Percentiles rank a stretch among this genome's conserved stretches.
Conservation (phyloP, 2,888 invertebrate genomes). For the Archips crataeganus region DNA sequence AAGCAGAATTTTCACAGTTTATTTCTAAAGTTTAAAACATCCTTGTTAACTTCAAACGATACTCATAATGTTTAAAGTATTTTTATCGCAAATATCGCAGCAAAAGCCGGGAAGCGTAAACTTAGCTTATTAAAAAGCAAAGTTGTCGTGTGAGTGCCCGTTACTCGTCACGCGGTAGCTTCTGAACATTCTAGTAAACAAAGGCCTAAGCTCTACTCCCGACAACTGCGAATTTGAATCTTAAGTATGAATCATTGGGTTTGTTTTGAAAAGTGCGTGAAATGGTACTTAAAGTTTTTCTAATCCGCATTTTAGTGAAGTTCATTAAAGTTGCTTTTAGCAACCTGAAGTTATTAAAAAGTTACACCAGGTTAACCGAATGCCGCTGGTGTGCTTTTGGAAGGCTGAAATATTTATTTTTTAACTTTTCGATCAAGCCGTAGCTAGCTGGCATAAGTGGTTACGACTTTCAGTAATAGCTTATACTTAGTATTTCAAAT, state of each 20-base stretch:
- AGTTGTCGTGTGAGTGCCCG: constrained; percentile 28
- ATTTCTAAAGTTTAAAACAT: neutral
- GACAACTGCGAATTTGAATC: neutral
- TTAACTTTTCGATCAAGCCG: neutral
- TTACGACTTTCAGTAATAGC: neutral
- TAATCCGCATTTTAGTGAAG: constrained; percentile 8
- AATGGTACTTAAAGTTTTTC: neutral
- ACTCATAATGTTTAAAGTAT: neutral
- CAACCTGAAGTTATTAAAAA: constrained; percentile 28
- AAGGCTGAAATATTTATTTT: neutral
- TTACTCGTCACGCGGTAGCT: constrained; percentile 25
- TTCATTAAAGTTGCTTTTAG: constrained; percentile 36
- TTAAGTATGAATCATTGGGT: neutral
- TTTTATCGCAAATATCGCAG: constrained; percentile 7
- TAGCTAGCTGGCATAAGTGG: neutral
- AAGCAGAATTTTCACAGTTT: neutral
- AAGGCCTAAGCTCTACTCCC: neutral
- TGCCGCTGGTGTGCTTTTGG: constrained; percentile 37
- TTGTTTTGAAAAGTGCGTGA: neutral
- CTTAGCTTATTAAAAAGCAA: constrained; percentile 36
- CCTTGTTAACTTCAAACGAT: neutral
- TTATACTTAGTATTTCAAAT: too few species aligned
- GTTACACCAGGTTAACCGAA: constrained; percentile 39
- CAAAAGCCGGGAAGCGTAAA: constrained; percentile 29
- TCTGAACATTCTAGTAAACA: neutral